Percentiles rank a stretch among this genome's conserved stretches.
phyloP scores from a whole-genome alignment of 2,888 invertebrate species.

The Metopia argyrocephala region DNA sequence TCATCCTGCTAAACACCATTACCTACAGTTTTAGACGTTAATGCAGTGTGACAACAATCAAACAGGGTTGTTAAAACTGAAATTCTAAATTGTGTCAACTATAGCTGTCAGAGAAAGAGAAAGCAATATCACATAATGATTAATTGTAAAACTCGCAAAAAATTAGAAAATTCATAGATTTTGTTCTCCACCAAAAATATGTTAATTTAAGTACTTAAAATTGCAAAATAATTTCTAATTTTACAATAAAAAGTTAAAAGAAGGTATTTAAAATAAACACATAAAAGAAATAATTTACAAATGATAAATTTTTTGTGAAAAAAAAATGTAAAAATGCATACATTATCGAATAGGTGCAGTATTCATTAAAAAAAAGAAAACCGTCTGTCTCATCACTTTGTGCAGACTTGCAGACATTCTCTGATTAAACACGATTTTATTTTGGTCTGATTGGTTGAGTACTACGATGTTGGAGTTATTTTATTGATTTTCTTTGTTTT shows the following conservation, averaged over 20 bases:
- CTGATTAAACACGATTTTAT: not conserved
- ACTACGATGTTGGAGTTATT: slow-evolving; percentile 31
- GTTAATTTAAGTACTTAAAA: slow-evolving; percentile 63
- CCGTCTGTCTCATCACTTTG: slow-evolving; percentile 12
- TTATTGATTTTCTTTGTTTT: slow-evolving; percentile 53
- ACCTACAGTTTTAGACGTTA: not conserved
- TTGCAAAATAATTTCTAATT: slow-evolving; percentile 15
- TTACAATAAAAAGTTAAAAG: slow-evolving; percentile 27
- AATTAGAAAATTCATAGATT: slow-evolving; percentile 35
- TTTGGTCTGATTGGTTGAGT: not conserved
- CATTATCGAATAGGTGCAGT: slow-evolving; percentile 51
- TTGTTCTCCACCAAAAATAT: slow-evolving; percentile 55
- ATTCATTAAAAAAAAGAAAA: not conserved
- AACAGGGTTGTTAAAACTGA: not conserved
- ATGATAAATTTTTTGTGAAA: slow-evolving; percentile 19
- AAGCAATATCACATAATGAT: slow-evolving; percentile 24
- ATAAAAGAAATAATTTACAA: not conserved
- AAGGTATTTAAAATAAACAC: slow-evolving; percentile 35
- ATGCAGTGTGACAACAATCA: not conserved
- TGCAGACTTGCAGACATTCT: slow-evolving; percentile 13
- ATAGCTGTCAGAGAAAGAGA: slow-evolving; percentile 19
- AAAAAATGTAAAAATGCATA: slow-evolving; percentile 46
- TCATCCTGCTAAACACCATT: no score
- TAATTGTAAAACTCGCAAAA: slow-evolving; percentile 56
- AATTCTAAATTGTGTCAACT: slow-evolving; percentile 15